phyloP scores from a whole-genome alignment of 1,140 invertebrate species.

The Listronotus bonariensis region DNA sequence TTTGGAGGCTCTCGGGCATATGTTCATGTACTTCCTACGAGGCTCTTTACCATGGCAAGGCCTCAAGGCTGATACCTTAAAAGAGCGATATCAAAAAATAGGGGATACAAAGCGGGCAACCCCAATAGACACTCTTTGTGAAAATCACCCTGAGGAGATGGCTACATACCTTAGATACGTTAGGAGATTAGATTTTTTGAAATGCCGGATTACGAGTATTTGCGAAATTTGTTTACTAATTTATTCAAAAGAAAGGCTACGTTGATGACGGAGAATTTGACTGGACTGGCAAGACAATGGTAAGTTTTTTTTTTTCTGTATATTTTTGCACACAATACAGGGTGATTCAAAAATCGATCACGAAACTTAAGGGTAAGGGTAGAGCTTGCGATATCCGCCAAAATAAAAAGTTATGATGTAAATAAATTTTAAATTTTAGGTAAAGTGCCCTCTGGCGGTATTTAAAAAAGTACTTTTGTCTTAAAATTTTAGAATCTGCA shows the following conservation, averaged over 20 bases:
- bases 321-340: no score
- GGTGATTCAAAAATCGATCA: no score
- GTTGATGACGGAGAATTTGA: constrained; percentile 96
- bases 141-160: constrained; percentile 97
- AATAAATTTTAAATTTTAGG: no score
- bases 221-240: constrained; percentile 93
- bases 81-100: constrained; percentile 99
- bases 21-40: constrained; percentile 99
- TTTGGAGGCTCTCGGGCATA: constrained; percentile 98
- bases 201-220: constrained; percentile 99
- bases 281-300: constrained; percentile 96
- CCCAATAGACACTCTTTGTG: constrained; percentile 95
- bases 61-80: constrained; percentile 98
- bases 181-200: constrained; percentile 97
- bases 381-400: no score
- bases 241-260: constrained; percentile 90
- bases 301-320: constrained; percentile 58
- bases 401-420: no score
- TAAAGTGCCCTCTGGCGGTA: no score
- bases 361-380: no score
- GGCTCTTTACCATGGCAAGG: constrained; percentile 99
- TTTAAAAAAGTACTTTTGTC: no score
- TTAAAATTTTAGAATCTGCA: no score
- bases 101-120: constrained; percentile 98
- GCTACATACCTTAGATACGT: constrained; percentile 98